Evolutionary conservation across 30 jellyfish, hydroid and myxozoan genomes (phyloP), one percentile per base, ranked within the genome.

Genomic region (Euphysa ruthae): DNA sequence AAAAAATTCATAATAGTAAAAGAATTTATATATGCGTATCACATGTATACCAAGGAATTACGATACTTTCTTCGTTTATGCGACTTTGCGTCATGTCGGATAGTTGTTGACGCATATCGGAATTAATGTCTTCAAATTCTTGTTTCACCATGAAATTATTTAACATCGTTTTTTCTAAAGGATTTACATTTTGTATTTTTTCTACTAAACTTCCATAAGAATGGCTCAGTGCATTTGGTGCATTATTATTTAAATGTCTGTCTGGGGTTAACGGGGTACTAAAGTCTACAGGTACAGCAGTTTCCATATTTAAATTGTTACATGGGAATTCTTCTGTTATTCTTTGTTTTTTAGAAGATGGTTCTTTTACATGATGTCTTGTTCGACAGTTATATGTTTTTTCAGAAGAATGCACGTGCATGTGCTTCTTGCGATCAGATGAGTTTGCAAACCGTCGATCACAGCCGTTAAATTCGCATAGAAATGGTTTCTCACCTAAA

Each of bases 391-490:
- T 87, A 73, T 75, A 80, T 42, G 94, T 89, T 61, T 79, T 86
- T 49, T 86, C 96, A 12, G 95, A 66, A 15, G 93, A 8, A 57
- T 86, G 96, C 1, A 86, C 96, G 52, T 86, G 96, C 94, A 79
- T 77, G 69, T 86, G 96, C 35, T 86, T 86, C 79, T 86, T 86
- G 0, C 96, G 84, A 33, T 86, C 96, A 35, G 95, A 80, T 4
- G 96, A 86, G 35, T 86, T 86, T 13, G 96, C 96, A 57, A 86
- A 86, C 25, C 96, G 70, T 57, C 96, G 77, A 22, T 81, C 93
- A 60, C 96, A 86, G 70, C 96, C 94, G 24, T 74, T 73, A 61
- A 69, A 85, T 49, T 78, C 95, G 46, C 96, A 86, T 21, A 73
- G 81, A 65, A 86, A 86, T 27, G 96, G 96, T 27, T 79, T 78